These are phyloP conservation scores for Pandemis cinnamomeana DNA, from an alignment of 2,888 invertebrate species.

Conservation along the genomic window DNA sequence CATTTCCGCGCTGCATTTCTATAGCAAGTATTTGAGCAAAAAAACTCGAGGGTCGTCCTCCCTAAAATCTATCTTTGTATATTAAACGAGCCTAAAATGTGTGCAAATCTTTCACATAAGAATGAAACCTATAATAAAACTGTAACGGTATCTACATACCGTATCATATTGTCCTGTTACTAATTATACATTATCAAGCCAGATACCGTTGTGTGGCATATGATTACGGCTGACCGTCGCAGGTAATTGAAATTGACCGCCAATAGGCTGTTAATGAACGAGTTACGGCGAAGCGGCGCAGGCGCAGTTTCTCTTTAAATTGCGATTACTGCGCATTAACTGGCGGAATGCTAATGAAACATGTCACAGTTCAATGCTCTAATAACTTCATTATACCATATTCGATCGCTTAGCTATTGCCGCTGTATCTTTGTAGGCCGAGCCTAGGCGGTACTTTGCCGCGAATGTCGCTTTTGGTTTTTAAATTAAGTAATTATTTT, in stretches of 20 bases:
- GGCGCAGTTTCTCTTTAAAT: conserved; percentile 59
- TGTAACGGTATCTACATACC: neutral
- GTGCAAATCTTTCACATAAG: neutral
- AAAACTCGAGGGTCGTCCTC: too few relatives aligned
- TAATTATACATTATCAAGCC: conserved; percentile 1
- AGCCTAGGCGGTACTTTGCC: neutral
- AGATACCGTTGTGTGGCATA: conserved; percentile 8
- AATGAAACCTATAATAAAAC: neutral
- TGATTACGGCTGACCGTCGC: conserved; percentile 33
- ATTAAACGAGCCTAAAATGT: neutral
- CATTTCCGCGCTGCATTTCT: too few relatives aligned
- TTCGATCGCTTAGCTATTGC: conserved; percentile 38
- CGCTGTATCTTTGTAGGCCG: neutral
- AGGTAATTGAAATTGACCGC: conserved; percentile 40
- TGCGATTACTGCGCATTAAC: conserved; percentile 42
- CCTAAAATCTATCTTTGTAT: too few relatives aligned
- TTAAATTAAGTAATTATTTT: too few relatives aligned
- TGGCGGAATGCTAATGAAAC: conserved; percentile 64
- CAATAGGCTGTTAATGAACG: conserved; percentile 38
- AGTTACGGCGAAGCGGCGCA: conserved; percentile 41
- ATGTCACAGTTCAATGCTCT: conserved; percentile 77
- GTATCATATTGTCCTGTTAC: neutral
- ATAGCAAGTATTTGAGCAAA: too few relatives aligned
- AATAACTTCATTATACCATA: conserved; percentile 60
- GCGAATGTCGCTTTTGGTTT: neutral